A percentile compares a stretch with the other conserved stretches of the same genome.
Evolutionary conservation across 2,113 vertebrate species (phyloP).

Genomic region (Alethe castanea): DNA sequence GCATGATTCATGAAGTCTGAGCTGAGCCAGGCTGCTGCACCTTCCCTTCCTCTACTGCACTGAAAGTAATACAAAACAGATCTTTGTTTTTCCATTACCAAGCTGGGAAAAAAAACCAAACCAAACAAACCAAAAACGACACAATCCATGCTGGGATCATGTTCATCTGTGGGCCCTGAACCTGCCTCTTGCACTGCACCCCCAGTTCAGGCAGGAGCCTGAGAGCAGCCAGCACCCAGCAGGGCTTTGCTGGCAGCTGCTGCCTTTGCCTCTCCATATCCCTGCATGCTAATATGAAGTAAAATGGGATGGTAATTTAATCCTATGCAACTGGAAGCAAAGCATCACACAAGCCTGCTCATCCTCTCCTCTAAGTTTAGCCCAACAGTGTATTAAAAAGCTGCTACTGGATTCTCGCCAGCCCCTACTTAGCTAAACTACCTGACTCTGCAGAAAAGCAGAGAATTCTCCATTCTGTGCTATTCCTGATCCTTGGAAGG

Average conservation of each 20-base stretch:
- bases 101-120: neutral
- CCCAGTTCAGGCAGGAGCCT: neutral
- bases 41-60: neutral
- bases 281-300: neutral
- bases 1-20: neutral
- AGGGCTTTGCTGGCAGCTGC: neutral
- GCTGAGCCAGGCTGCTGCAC: neutral
- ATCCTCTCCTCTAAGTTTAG: constrained; percentile 37
- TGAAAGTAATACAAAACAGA: neutral
- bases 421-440: constrained; percentile 41
- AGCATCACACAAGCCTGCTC: constrained; percentile 13
- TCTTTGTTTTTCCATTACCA: neutral
- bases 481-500: constrained; percentile 4
- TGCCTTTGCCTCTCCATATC: neutral
- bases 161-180: neutral
- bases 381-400: constrained; percentile 30
- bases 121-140: neutral
- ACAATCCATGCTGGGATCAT: neutral
- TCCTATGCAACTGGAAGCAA: neutral
- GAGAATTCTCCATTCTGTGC: neutral
- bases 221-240: neutral
- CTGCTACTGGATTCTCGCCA: constrained; percentile 21
- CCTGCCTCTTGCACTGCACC: neutral
- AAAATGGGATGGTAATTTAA: constrained; percentile 40
- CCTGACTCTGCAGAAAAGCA: constrained; percentile 30